A percentile compares a stretch with the other conserved stretches of the same genome.
Conservation (phyloP, 2,113 vertebrate genomes). For the Gracilinanus agilis region DNA sequence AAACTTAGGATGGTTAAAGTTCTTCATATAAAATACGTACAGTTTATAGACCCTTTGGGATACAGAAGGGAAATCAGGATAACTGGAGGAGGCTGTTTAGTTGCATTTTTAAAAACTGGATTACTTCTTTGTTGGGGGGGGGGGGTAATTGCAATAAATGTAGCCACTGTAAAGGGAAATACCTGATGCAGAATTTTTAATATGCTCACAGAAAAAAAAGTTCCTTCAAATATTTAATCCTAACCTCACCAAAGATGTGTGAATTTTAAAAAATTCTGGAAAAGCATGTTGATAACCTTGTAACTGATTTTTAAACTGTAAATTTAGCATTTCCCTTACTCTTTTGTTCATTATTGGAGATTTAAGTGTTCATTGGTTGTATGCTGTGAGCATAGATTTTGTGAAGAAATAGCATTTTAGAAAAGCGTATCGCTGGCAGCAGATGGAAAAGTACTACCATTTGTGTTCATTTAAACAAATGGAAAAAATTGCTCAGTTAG, state of each 20-base stretch:
- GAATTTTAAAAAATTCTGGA: conserved; percentile 65
- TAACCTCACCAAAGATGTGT: conserved; percentile 77
- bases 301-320: conserved; percentile 67
- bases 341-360: conserved; percentile 63
- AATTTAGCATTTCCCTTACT: conserved; percentile 68
- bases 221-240: conserved; percentile 59
- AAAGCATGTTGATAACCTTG: conserved; percentile 58
- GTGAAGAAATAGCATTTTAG: conserved; percentile 64
- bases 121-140: conserved; percentile 75
- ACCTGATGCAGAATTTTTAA: conserved; percentile 29
- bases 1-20: conserved; percentile 49
- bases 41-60: conserved; percentile 69
- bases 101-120: conserved; percentile 70
- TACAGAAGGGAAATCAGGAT: conserved; percentile 75
- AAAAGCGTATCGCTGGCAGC: conserved; percentile 62
- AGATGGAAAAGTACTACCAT: conserved; percentile 57
- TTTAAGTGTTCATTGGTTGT: conserved; percentile 67
- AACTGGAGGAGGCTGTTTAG: conserved; percentile 71
- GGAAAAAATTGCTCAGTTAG: conserved; percentile 53
- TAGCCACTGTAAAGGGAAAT: conserved; percentile 75
- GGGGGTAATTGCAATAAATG: conserved; percentile 79
- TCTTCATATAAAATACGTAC: conserved; percentile 75
- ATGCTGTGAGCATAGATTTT: conserved; percentile 76
- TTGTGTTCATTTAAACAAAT: conserved; percentile 60
- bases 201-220: conserved; percentile 54